Percentiles rank a stretch among this genome's conserved stretches.
These are phyloP conservation scores for Caranx ignobilis DNA, from an alignment of 2,113 vertebrate species.

Conservation along the genomic window DNA sequence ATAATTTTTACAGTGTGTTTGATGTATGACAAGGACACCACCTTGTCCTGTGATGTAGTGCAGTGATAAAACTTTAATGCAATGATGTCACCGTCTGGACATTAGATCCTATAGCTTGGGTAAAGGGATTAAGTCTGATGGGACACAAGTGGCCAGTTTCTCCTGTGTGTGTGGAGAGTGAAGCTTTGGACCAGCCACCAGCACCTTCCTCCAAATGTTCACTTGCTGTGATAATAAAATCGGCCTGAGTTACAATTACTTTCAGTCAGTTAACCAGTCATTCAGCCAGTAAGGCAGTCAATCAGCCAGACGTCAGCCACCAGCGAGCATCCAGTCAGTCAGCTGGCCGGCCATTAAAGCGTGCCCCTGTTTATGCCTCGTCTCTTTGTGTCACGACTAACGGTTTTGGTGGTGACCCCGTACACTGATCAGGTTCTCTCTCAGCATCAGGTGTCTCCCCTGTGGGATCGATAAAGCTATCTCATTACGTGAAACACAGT, in stretches of 20 bases:
- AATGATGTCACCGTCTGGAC: constrained; percentile 44
- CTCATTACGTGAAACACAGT: constrained; percentile 36
- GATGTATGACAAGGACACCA: neutral
- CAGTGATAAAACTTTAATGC: constrained; percentile 48
- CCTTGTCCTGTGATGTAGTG: constrained; percentile 2
- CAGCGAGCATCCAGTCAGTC: constrained; percentile 3
- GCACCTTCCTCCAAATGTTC: constrained; percentile 32
- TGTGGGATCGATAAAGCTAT: constrained; percentile 46
- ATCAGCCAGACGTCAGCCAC: constrained; percentile 31
- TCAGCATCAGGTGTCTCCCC: constrained; percentile 64
- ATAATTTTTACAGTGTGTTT: neutral
- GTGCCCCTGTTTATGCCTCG: neutral
- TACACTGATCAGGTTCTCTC: constrained; percentile 53
- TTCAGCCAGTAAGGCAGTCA: constrained; percentile 23
- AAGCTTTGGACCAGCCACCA: constrained; percentile 31
- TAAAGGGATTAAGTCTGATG: constrained; percentile 12
- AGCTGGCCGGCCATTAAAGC: neutral
- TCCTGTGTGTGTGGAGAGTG: constrained; percentile 9
- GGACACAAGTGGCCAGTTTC: neutral
- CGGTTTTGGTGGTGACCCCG: constrained; percentile 16
- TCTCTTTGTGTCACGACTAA: constrained; percentile 29
- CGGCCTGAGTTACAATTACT: constrained; percentile 24
- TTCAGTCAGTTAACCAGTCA: constrained; percentile 34
- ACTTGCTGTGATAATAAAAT: constrained; percentile 27
- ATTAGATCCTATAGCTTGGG: constrained; percentile 21